Base-by-base conservation (phyloP, 2,888 invertebrate species). In the Clivina fossor region DNA sequence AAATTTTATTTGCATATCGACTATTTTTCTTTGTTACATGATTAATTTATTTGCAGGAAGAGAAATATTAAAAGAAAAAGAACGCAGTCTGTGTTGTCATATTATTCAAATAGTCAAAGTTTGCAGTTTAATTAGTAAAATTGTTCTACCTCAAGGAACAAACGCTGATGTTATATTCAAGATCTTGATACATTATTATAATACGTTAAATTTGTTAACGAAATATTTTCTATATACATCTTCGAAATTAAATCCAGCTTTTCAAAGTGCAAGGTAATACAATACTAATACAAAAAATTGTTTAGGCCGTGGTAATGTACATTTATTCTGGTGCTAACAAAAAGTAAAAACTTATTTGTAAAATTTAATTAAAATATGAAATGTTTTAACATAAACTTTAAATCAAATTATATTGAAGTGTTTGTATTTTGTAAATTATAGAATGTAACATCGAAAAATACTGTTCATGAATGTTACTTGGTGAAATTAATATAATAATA, bases 181-280 rank as follows among this genome's bases (percentile, higher is more conserved):
- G 63, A 76, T 80, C 58, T 66, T 83, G 9, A 77, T 79, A 33
- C 75, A 75, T 50, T 71, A 80, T 28, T 85, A 79, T 65, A 74
- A 71, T 11, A 76, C 79, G 40, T 66, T 84, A 3, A 78, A 76
- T 50, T 75, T 76, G 48, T 68, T 85, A 20, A 76, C 82, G 0
- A 84, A 80, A 66, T 82, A 85, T 70, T 84, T 84, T 61, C 68
- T 75, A 13, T 64, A 65, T 5, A 75, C 79, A 58, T 79, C 79
- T 8, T 71, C 75, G 1, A 70, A 71, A 56, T 66, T 71, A 7
- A 76, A 77, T 66, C 70, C 74, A 33, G 75, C 74, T 0, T 80
- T 80, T 63, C 76, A 78, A 66, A 69, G 74, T 32, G 55, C 55
- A 15, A 47, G 54, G 54, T 54, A 30, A 7, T 43, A 43, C 13